A percentile compares a stretch with the other conserved stretches of the same genome.
phyloP scores from a whole-genome alignment of 2,113 vertebrate genomes.

The Xenus cinereus region DNA sequence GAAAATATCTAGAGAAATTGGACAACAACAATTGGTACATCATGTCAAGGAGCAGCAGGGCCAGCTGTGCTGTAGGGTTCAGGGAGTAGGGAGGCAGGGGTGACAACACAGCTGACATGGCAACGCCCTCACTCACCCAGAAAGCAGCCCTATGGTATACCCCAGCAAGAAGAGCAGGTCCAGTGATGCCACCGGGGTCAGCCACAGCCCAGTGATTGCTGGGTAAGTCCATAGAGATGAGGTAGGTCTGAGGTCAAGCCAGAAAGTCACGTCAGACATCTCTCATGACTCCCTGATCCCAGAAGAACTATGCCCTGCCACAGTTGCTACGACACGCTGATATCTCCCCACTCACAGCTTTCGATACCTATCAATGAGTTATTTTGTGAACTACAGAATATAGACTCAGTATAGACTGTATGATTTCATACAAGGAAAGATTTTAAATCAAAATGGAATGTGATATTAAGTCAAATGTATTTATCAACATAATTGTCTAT shows the following conservation, averaged over 20 bases:
- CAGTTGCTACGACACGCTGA: background rate
- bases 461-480: background rate
- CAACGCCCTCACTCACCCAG: background rate
- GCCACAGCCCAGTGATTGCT: background rate
- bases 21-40: background rate
- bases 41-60: background rate
- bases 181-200: background rate
- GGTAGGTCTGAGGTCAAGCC: background rate
- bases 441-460: background rate
- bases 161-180: background rate
- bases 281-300: background rate
- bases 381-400: background rate
- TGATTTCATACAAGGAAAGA: background rate
- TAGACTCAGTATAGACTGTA: background rate
- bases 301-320: background rate
- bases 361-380: background rate
- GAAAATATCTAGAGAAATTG: background rate
- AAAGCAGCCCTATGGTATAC: background rate
- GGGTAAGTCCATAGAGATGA: background rate
- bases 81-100: background rate
- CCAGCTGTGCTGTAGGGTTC: rapidly evolving
- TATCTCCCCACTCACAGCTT: background rate
- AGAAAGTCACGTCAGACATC: background rate
- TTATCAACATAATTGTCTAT: background rate
- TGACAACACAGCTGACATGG: background rate